A percentile compares a stretch with the other conserved stretches of the same genome.
Conservation (phyloP, 2,797 vertebrate species). For the Sarcoramphus papa region DNA sequence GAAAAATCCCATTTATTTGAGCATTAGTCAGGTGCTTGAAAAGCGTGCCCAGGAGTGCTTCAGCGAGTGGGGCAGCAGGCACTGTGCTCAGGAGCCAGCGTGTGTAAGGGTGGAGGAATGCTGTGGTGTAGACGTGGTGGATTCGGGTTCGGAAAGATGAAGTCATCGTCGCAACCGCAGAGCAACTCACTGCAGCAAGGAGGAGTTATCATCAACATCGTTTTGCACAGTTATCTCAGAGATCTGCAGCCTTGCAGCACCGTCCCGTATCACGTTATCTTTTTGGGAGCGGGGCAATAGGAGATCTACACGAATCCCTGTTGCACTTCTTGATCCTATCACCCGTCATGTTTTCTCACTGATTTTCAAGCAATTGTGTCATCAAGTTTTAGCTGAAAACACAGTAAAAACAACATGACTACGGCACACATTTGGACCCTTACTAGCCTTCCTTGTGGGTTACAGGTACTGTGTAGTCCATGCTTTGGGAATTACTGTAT, state of each 20-base stretch:
- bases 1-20: background rate
- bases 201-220: fast-evolving
- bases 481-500: background rate
- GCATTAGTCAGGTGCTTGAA: background rate
- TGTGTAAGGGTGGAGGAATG: background rate
- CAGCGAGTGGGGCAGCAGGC: fast-evolving
- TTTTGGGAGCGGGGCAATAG: too few relatives aligned
- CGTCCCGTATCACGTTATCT: fast-evolving
- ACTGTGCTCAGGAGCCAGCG: fast-evolving
- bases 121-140: background rate
- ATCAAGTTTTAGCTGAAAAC: background rate
- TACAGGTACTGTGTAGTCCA: background rate
- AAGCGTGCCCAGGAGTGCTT: background rate
- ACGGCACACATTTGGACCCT: background rate
- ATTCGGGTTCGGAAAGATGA: background rate
- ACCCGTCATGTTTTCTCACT: background rate
- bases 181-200: background rate
- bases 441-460: background rate
- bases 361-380: background rate
- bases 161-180: background rate
- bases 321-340: background rate
- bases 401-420: background rate
- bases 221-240: background rate
- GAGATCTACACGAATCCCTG: fast-evolving
- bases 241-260: background rate